Evolutionary conservation across 2,888 invertebrate species (phyloP).

Genomic region (Clusia tigrina): DNA sequence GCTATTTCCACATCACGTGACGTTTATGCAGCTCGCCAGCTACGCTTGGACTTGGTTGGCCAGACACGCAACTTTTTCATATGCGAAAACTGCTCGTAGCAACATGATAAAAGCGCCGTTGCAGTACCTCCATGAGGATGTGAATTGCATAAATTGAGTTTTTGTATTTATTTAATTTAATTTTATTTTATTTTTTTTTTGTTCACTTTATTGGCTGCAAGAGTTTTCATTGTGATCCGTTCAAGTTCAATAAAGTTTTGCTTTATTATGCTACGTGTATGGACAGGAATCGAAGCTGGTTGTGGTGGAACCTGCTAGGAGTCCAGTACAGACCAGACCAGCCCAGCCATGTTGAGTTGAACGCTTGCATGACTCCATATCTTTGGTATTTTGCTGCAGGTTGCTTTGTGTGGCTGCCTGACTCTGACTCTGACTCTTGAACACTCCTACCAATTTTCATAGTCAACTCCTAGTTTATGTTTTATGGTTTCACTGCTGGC

Average conservation of each 20-base stretch:
- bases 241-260: conserved; percentile 1
- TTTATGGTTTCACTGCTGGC: background rate
- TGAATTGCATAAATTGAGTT: conserved; percentile 16
- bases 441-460: conserved; percentile 8
- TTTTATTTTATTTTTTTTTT: no score
- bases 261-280: no score
- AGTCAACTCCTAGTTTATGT: conserved; percentile 8
- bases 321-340: no score
- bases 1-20: background rate
- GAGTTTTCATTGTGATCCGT: background rate
- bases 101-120: conserved; percentile 7
- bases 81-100: conserved; percentile 9
- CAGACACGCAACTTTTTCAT: conserved; percentile 15
- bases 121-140: background rate
- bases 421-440: background rate
- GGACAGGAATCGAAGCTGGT: background rate
- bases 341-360: no score
- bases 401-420: background rate
- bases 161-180: background rate
- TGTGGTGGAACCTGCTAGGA: background rate
- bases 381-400: background rate
- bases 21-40: background rate
- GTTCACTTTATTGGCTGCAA: background rate
- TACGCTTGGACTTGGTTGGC: background rate
- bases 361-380: background rate